These are phyloP conservation scores for Bembecia ichneumoniformis DNA, from an alignment of 2,888 invertebrate genomes.

Conservation along the genomic window DNA sequence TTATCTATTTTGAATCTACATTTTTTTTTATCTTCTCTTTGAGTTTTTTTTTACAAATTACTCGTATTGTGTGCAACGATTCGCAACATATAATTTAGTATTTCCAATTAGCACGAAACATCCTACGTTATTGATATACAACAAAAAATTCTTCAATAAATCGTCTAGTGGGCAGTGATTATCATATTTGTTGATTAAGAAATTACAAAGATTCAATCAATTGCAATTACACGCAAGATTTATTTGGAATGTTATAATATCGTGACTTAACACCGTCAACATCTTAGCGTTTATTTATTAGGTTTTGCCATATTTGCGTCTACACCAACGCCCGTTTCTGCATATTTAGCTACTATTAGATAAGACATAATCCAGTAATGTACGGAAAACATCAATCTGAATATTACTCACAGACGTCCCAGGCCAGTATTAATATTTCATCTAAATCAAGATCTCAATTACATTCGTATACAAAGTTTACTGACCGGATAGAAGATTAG, in stretches of 20 bases:
- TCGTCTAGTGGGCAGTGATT: slow-evolving; percentile 31
- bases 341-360: not conserved
- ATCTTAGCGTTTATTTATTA: not conserved
- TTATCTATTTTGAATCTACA: too few relatives aligned
- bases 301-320: not conserved
- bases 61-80: not conserved
- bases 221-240: slow-evolving; percentile 8
- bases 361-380: not conserved
- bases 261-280: not conserved
- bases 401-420: not conserved
- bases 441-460: slow-evolving; percentile 13
- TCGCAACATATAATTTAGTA: not conserved
- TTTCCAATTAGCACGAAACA: not conserved
- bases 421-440: slow-evolving; percentile 7
- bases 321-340: not conserved
- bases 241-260: not conserved
- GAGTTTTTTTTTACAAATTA: too few relatives aligned
- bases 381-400: not conserved
- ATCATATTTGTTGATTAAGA: slow-evolving; percentile 17
- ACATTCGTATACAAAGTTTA: slow-evolving; percentile 24
- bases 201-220: slow-evolving; percentile 12
- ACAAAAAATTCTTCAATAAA: not conserved
- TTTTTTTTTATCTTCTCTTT: too few relatives aligned
- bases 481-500: slow-evolving; percentile 29
- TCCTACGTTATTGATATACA: not conserved